Conservation (phyloP, 30 jellyfish, hydroid and myxozoan species). For the Aurelia coerulea region DNA sequence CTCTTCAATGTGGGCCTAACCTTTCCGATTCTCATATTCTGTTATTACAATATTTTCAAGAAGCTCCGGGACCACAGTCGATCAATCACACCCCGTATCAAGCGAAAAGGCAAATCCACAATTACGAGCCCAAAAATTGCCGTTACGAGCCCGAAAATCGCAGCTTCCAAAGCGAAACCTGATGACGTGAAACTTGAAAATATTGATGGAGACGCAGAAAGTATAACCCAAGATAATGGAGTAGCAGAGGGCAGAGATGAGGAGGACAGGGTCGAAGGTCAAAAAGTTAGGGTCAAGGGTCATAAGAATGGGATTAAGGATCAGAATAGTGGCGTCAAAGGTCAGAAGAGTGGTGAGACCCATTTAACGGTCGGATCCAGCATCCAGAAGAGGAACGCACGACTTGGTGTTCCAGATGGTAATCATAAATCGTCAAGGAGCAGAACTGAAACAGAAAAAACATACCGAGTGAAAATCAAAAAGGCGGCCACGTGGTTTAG, state of each 20-base stretch:
- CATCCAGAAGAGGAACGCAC: neutral
- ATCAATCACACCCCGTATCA: conserved; percentile 49
- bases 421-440: too few species aligned
- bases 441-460: neutral
- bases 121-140: conserved; percentile 19
- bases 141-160: conserved; percentile 13
- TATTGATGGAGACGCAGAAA: neutral
- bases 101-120: conserved; percentile 40
- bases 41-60: conserved; percentile 56
- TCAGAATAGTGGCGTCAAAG: neutral
- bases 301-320: neutral
- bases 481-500: conserved; percentile 19
- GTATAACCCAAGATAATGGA: neutral
- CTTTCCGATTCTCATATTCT: conserved; percentile 71
- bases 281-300: neutral
- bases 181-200: neutral
- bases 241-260: neutral
- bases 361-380: neutral
- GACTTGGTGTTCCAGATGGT: neutral
- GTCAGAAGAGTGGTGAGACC: neutral
- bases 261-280: neutral
- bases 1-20: conserved; percentile 69
- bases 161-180: neutral
- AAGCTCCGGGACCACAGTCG: conserved; percentile 79
- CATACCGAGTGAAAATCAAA: conserved; percentile 18